These are phyloP conservation scores for Sebastes goodei DNA, from an alignment of 2,797 vertebrate genomes.

Conservation along the genomic window DNA sequence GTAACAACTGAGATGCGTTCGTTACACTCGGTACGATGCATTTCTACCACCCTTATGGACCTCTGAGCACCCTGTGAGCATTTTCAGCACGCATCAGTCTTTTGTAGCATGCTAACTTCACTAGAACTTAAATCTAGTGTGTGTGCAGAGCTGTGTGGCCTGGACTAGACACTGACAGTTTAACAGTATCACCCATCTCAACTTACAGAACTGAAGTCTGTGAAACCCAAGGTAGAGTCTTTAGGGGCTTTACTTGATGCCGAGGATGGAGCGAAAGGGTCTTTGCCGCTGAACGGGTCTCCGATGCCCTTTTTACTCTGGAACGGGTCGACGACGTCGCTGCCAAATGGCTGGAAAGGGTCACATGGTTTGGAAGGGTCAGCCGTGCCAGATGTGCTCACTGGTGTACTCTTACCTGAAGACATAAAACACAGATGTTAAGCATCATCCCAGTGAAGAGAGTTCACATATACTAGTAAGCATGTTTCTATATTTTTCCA, in stretches of 20 bases:
- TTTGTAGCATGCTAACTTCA: background rate
- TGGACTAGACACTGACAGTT: constrained; percentile 7
- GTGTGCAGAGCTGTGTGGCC: background rate
- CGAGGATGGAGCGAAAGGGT: constrained; percentile 92
- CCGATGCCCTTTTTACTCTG: constrained; percentile 93
- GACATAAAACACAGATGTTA: constrained; percentile 64
- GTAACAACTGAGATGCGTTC: background rate
- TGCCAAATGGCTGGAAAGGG: constrained; percentile 94
- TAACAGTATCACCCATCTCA: constrained; percentile 87
- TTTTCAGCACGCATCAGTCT: background rate
- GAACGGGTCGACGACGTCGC: constrained; percentile 90
- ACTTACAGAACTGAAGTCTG: constrained; percentile 96
- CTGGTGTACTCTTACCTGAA: constrained; percentile 95
- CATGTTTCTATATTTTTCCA: background rate
- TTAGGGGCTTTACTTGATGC: constrained; percentile 93
- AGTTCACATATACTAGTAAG: background rate
- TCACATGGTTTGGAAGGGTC: constrained; percentile 90
- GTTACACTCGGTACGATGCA: background rate
- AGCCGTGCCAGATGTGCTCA: constrained; percentile 86
- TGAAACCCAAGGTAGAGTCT: constrained; percentile 89
- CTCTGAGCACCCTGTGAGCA: background rate
- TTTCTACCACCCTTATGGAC: background rate
- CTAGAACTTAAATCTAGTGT: background rate
- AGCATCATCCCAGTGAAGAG: background rate
- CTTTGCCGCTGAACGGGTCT: constrained; percentile 98